These are phyloP conservation scores for Nephrotoma flavescens DNA, from an alignment of 2,888 invertebrate genomes.

Conservation along the genomic window DNA sequence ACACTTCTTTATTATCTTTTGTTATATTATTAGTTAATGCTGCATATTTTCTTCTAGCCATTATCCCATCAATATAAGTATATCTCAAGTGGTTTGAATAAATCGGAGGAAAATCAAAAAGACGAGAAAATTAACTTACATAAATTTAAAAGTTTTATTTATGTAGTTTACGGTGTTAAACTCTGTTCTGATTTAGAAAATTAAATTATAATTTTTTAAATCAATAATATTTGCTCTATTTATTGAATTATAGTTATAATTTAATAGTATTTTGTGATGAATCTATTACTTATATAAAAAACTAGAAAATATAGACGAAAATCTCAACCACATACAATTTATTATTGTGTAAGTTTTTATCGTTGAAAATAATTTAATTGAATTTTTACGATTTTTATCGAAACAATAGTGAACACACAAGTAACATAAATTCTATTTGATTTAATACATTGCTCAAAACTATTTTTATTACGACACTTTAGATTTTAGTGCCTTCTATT, in stretches of 20 bases:
- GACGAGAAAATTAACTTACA: not conserved
- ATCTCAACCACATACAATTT: not conserved
- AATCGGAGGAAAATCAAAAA: not conserved
- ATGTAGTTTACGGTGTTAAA: not conserved
- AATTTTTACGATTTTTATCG: not conserved
- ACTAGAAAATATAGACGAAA: not conserved
- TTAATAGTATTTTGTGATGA: not conserved
- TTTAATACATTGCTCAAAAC: not conserved
- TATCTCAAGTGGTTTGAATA: not conserved
- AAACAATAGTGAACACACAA: not conserved
- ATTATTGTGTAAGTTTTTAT: not conserved
- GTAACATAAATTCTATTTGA: not conserved
- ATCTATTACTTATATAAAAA: not conserved
- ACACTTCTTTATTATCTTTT: not conserved
- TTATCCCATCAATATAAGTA: not conserved
- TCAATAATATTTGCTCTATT: not conserved
- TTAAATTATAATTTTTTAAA: not conserved
- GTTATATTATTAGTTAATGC: not conserved
- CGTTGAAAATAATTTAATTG: not conserved
- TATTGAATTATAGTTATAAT: not conserved
- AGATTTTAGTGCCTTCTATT: not conserved
- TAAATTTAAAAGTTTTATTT: not conserved
- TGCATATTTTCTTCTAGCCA: not conserved
- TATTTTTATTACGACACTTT: not conserved
- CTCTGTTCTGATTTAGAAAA: not conserved